Evolutionary conservation across 2,888 invertebrate genomes (phyloP).

Genomic region (Drosophila paramelanica): DNA sequence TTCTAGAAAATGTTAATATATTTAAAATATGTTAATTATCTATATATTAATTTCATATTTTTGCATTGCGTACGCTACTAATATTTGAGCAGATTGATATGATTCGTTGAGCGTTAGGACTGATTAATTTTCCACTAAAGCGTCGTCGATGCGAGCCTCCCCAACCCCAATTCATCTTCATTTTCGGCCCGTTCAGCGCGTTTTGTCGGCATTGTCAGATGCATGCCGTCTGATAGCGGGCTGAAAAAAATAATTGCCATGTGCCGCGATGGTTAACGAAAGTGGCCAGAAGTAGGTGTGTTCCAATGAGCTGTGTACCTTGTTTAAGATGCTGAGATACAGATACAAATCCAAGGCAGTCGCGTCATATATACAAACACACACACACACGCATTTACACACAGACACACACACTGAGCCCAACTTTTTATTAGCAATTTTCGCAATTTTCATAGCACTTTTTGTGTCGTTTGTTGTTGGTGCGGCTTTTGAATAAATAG

Average conservation of each 20-base stretch:
- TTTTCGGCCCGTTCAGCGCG: background rate
- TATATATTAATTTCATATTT: too few species aligned
- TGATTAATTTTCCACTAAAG: constrained; percentile 43
- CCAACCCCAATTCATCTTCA: constrained; percentile 12
- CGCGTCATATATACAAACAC: constrained; percentile 41
- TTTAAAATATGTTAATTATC: too few species aligned
- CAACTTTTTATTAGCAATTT: constrained; percentile 70
- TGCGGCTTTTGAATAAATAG: constrained; percentile 49
- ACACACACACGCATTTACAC: constrained; percentile 20
- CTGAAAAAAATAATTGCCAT: constrained; percentile 61
- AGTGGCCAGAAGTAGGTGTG: constrained; percentile 68
- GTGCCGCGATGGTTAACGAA: constrained; percentile 57
- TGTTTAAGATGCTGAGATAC: constrained; percentile 46
- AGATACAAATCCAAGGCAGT: constrained; percentile 59
- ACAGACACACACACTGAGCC: constrained; percentile 27
- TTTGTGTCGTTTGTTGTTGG: constrained; percentile 29
- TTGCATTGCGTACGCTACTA: background rate
- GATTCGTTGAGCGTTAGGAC: constrained; percentile 11
- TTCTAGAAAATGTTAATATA: too few species aligned
- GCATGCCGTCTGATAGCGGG: constrained; percentile 52
- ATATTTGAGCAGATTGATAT: background rate
- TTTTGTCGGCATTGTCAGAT: constrained; percentile 44
- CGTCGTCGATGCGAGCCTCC: constrained; percentile 11
- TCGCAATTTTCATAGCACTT: constrained; percentile 62
- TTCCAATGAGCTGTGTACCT: constrained; percentile 48